Evolutionary conservation across 2,888 invertebrate species (phyloP).

Genomic region (Drosophila basisetae): DNA sequence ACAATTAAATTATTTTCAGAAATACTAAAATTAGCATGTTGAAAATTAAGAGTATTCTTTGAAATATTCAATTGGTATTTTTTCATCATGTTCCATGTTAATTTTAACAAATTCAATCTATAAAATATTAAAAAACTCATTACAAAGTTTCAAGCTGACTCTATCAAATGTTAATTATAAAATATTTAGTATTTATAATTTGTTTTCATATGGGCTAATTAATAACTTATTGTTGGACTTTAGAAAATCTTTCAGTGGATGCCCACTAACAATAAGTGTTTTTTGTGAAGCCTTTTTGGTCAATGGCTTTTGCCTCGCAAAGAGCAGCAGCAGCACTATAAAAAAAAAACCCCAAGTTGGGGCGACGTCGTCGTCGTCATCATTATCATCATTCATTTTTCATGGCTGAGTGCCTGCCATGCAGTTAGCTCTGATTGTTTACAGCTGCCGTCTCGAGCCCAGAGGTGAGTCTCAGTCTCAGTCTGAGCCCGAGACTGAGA

Average conservation of each 20-base stretch:
- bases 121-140: neutral
- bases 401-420: slow-evolving; percentile 80
- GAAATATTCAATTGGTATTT: no score
- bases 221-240: neutral
- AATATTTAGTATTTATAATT: neutral
- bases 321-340: slow-evolving; percentile 37
- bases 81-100: neutral
- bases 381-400: slow-evolving; percentile 81
- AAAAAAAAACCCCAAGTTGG: slow-evolving; percentile 31
- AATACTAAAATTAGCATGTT: neutral
- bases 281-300: slow-evolving; percentile 67
- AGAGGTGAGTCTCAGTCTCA: slow-evolving; percentile 17
- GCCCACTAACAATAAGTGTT: slow-evolving; percentile 49
- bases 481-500: slow-evolving; percentile 21
- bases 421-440: slow-evolving; percentile 81
- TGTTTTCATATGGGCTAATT: neutral
- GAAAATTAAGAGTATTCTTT: no score
- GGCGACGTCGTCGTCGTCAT: slow-evolving; percentile 37
- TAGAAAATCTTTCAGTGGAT: slow-evolving; percentile 20
- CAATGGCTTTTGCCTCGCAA: slow-evolving; percentile 65
- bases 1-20: neutral
- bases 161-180: neutral
- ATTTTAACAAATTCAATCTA: neutral
- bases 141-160: neutral
- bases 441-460: slow-evolving; percentile 71